Percentiles rank a stretch among this genome's conserved stretches.
Evolutionary conservation across 2,888 invertebrate species (phyloP).

Genomic region (Conchocele bisecta): DNA sequence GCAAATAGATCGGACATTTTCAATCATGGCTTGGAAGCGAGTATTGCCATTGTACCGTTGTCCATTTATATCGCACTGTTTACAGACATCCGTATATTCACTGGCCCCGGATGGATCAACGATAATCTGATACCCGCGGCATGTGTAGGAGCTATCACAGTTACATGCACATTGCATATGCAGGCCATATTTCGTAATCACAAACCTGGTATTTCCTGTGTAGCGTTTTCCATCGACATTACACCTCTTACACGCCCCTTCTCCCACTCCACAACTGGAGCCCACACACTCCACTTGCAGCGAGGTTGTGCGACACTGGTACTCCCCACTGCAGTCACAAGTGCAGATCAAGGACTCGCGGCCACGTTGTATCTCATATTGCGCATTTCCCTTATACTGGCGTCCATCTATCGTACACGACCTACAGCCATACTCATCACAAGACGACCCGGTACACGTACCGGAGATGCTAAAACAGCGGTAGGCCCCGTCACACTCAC

Average conservation of each 20-base stretch:
- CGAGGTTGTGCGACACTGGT: conserved; percentile 62
- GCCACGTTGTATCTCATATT: conserved; percentile 57
- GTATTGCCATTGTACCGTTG: conserved; percentile 60
- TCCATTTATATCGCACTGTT: conserved; percentile 64
- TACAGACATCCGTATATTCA: conserved; percentile 45
- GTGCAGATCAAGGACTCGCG: conserved; percentile 47
- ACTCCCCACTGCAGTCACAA: conserved; percentile 73
- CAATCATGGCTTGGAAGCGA: conserved; percentile 58
- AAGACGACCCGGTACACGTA: conserved; percentile 34
- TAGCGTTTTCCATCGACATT: conserved; percentile 46
- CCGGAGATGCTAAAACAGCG: conserved; percentile 51
- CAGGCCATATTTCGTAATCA: conserved; percentile 45
- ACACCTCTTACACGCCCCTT: conserved; percentile 55
- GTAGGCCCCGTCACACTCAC: conserved; percentile 58
- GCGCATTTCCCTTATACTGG: conserved; percentile 51
- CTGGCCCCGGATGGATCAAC: conserved; percentile 9
- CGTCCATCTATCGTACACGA: conserved; percentile 60
- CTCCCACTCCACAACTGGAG: conserved; percentile 42
- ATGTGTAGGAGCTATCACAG: conserved; percentile 51
- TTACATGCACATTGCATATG: conserved; percentile 57
- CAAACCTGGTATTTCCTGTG: conserved; percentile 58
- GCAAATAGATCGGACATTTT: conserved; percentile 52
- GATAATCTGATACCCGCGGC: conserved; percentile 56
- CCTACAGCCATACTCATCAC: conserved; percentile 55
- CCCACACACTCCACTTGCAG: conserved; percentile 39